phyloP scores from a whole-genome alignment of 1,140 invertebrate genomes.

The Hydropsyche tenuis region DNA sequence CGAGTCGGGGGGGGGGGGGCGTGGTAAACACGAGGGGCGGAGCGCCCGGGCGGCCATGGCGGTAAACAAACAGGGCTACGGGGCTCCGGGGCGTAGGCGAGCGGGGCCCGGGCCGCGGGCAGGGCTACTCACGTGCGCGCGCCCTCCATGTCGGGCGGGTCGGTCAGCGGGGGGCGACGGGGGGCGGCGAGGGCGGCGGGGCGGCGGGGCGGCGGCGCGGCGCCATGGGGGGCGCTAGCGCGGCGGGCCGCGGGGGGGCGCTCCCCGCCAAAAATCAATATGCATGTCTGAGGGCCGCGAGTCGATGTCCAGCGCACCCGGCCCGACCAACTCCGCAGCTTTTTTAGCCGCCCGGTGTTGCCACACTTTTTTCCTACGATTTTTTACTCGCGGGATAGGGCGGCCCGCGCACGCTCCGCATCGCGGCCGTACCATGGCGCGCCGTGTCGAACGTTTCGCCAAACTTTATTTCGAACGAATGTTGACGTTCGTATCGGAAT shows the following conservation, averaged over 20 bases:
- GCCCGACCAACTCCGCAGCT: slow-evolving; percentile 66
- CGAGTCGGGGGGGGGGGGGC: not conserved
- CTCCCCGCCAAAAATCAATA: slow-evolving; percentile 64
- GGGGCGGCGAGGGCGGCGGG: not conserved
- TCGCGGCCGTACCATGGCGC: slow-evolving; percentile 54
- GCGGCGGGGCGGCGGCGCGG: not conserved
- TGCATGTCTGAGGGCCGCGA: slow-evolving; percentile 65
- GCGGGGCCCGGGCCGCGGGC: not conserved
- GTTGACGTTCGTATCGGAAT: too few species aligned
- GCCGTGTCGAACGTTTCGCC: too few species aligned
- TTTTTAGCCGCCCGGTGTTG: slow-evolving; percentile 66
- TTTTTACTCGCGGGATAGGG: slow-evolving; percentile 58
- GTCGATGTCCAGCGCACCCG: slow-evolving; percentile 64
- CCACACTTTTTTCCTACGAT: slow-evolving; percentile 64
- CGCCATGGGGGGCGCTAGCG: slow-evolving; percentile 27
- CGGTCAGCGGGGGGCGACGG: slow-evolving; percentile 5
- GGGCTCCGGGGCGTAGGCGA: not conserved
- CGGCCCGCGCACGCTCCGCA: slow-evolving; percentile 38
- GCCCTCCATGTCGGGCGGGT: slow-evolving; percentile 28
- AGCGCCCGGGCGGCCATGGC: too few species aligned
- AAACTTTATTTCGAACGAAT: too few species aligned
- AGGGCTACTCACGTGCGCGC: slow-evolving; percentile 26
- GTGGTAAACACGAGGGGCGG: not conserved
- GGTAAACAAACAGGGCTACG: too few species aligned
- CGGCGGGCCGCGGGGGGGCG: slow-evolving; percentile 54